phyloP scores from a whole-genome alignment of 2,888 invertebrate genomes.

The Rhagonycha fulva region DNA sequence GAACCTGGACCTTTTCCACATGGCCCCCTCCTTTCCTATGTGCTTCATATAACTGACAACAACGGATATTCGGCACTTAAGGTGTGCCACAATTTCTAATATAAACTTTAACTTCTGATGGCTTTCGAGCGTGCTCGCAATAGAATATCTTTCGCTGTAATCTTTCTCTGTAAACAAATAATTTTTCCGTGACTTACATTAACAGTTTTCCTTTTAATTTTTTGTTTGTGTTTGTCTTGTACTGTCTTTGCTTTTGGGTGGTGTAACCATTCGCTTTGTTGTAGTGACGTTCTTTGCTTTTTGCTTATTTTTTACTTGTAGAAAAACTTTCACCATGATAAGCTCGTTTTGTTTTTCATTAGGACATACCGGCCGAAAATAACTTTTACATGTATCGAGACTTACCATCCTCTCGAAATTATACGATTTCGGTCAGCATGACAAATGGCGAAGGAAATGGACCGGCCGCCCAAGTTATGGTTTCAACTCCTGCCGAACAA shows the following conservation, averaged over 20 bases:
- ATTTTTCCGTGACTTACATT: neutral
- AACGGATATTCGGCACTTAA: slow-evolving; percentile 53
- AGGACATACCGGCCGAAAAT: slow-evolving; percentile 75
- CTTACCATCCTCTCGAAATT: slow-evolving; percentile 71
- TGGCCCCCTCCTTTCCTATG: slow-evolving; percentile 86
- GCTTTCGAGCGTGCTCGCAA: neutral
- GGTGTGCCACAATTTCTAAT: slow-evolving; percentile 43
- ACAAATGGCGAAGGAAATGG: slow-evolving; percentile 81
- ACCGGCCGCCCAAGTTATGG: slow-evolving; percentile 66
- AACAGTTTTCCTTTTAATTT: slow-evolving; percentile 13
- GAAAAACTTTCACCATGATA: neutral
- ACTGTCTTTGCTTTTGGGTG: neutral
- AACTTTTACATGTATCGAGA: slow-evolving; percentile 79
- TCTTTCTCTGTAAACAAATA: neutral
- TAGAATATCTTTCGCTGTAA: neutral
- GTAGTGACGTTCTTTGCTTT: neutral
- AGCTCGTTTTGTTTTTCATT: slow-evolving; percentile 31
- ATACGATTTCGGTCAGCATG: slow-evolving; percentile 79
- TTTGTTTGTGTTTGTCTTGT: neutral
- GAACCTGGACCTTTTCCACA: slow-evolving; percentile 84
- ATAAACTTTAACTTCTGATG: neutral
- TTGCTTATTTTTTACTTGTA: neutral
- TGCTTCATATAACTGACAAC: slow-evolving; percentile 66
- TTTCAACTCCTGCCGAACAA: slow-evolving; percentile 71
- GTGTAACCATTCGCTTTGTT: neutral